Base-by-base conservation (phyloP, 2,797 vertebrate genomes). In the Menidia menidia region DNA sequence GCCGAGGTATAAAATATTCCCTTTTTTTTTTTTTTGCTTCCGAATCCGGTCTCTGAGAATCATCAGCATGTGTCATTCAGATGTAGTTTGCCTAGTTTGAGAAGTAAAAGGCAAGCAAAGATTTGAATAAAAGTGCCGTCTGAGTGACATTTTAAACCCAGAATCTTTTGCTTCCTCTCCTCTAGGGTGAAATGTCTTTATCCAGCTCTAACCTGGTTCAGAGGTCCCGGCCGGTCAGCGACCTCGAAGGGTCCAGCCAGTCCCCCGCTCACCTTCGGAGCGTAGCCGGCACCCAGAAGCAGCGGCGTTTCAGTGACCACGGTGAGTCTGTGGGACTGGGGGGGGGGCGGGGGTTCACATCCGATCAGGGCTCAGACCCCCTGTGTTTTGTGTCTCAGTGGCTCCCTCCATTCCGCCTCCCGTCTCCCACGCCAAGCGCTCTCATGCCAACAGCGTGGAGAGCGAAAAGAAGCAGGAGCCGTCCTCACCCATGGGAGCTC, bases 231-330 rank as follows among this genome's bases (percentile, higher is more conserved):
- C 97, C 97, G 31, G 95, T 94, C 89, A 97, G 96, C 0, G 96
- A 98, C 90, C 85, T 97, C 90, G 96, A 95, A 87, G 96, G 97
- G 82, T 95, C 95, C 0, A 88, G 93, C 5, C 95, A 95, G 75
- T 98, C 96, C 4, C 97, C 97, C 0, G 95, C 95, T 83, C 97
- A 97, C 81, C 93, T 96, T 32, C 92, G 95, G 71, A 96, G 93
- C 77, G 91, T 93, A 71, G 94, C 96, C 0, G 90, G 95, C 54
- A 96, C 93, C 67, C 97, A 98, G 94, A 93, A 92, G 69, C 92
- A 93, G 77, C 86, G 90, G 0, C 85, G 92, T 3, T 93, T 89
- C 78, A 92, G 92, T 0, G 92, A 93, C 77, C 88, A 93, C 1
- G 91, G 92, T 92, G 63, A 80, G 93, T 43, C 25, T 25, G 25